Base-by-base conservation (phyloP, 1,140 invertebrate genomes). In the Drosophila lacteicornis region DNA sequence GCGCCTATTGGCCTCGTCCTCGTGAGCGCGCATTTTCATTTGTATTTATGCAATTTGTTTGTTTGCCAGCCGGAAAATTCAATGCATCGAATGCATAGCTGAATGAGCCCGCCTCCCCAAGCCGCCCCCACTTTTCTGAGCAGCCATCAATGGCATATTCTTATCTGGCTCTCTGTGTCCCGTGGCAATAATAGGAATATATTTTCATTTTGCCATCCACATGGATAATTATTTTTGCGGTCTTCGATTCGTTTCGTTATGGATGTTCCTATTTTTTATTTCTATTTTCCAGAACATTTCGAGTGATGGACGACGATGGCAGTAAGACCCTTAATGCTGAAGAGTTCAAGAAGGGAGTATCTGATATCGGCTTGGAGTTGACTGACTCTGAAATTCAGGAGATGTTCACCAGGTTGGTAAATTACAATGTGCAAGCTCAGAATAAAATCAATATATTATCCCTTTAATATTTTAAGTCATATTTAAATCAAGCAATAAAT, bases 281-380 rank as follows among this genome's bases (percentile, higher is more conserved):
- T 36, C 33, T 45, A 17, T 66, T 65, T 57, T 82, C 4, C 91
- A 98, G 98, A 92, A 93, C 96, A 63, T 99, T 99, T 91, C 95
- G 97, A 38, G 94, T 96, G 51, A 98, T 99, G 96, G 98, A 99
- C 91, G 96, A 98, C 66, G 97, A 99, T 93, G 96, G 96, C 25
- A 98, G 95, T 92, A 97, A 96, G 84, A 94, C 95, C 42, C 92
- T 99, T 8, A 97, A 95, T 82, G 93, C 95, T 15, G 96, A 97
- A 49, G 98, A 99, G 92, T 98, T 99, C 85, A 93, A 93, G 1
- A 95, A 93, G 19, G 98, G 98, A 11, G 93, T 99, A 25, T 93
- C 94, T 33, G 96, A 98, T 66, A 95, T 95, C 25, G 97, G 97
- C 1, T 86, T 99, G 30, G 95, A 96, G 7, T 81, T 97, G 2